phyloP scores from a whole-genome alignment of 2,888 invertebrate species.

The Polylopha cassiicola region DNA sequence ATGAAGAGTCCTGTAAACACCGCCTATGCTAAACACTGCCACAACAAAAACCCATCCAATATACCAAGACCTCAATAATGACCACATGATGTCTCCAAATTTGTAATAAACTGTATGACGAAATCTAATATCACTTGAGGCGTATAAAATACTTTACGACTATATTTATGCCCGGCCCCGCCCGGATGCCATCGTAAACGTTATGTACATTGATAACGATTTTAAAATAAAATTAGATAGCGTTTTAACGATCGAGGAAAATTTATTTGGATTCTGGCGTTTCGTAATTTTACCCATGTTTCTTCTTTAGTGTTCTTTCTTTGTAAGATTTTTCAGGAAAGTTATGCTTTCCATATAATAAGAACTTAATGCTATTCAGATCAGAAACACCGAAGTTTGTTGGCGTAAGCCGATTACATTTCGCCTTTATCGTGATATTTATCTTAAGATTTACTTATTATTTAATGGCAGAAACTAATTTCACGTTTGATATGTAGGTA shows the following conservation, averaged over 20 bases:
- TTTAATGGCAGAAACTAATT: no score
- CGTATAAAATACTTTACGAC: constrained; percentile 38
- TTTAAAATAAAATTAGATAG: constrained; percentile 33
- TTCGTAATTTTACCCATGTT: constrained; percentile 12
- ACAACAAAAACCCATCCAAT: constrained; percentile 19
- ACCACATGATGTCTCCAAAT: constrained; percentile 19
- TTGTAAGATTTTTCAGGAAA: no score
- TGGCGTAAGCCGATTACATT: no score
- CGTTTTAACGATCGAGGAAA: constrained; percentile 28
- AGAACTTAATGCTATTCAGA: no score
- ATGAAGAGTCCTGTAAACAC: no score
- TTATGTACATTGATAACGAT: constrained; percentile 30
- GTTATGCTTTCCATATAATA: no score
- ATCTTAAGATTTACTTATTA: no score
- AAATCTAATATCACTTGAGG: constrained; percentile 36
- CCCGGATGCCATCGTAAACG: constrained; percentile 38
- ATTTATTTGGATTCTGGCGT: constrained; percentile 12
- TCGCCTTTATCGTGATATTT: no score
- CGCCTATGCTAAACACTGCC: constrained; percentile 1
- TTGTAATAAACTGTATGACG: constrained; percentile 23
- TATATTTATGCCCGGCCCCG: constrained; percentile 35
- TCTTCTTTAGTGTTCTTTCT: constrained; percentile 4
- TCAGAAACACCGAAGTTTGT: no score
- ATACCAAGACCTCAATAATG: constrained; percentile 12
- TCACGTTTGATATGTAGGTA: no score